Evolutionary conservation across 2,888 invertebrate species (phyloP), one percentile per base, ranked within the genome.

Genomic region (Mantis religiosa): DNA sequence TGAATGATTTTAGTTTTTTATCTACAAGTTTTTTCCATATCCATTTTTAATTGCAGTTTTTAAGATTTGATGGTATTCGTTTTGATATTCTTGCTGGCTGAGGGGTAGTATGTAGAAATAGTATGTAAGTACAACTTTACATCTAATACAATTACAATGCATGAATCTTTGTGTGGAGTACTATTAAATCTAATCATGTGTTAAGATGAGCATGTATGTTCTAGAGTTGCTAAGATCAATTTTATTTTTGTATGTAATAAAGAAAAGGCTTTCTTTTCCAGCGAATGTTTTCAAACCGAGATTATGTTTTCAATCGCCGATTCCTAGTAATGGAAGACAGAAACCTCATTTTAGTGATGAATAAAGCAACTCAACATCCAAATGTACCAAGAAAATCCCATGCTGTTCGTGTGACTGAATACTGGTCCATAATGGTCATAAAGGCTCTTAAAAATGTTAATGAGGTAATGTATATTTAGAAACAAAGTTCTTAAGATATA

Each of bases 341-440:
- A 25, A 95, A 95, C 89, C 92, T 95, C 2, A 94, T 96, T 89
- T 93, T 96, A 82, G 95, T 97, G 88, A 94, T 96, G 87, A 97
- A 95, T 91, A 95, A 95, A 91, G 95, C 95, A 28, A 96, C 97
- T 30, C 93, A 94, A 81, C 97, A 97, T 93, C 96, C 96, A 0
- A 93, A 94, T 6, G 96, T 95, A 90, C 97, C 98, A 0, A 94
- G 94, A 87, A 94, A 95, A 85, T 94, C 95, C 20, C 95, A 96
- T 89, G 96, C 96, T 89, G 96, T 96, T 89, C 94, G 98, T 88
- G 97, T 97, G 0, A 94, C 94, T 3, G 96, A 97, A 90, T 98
- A 98, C 91, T 97, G 97, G 97, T 98, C 97, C 82, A 96, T 96
- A 91, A 97, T 97, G 96, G 97, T 98, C 0, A 96, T 98, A 88